phyloP scores from a whole-genome alignment of 2,888 invertebrate species.

The Polymixis flavicincta region DNA sequence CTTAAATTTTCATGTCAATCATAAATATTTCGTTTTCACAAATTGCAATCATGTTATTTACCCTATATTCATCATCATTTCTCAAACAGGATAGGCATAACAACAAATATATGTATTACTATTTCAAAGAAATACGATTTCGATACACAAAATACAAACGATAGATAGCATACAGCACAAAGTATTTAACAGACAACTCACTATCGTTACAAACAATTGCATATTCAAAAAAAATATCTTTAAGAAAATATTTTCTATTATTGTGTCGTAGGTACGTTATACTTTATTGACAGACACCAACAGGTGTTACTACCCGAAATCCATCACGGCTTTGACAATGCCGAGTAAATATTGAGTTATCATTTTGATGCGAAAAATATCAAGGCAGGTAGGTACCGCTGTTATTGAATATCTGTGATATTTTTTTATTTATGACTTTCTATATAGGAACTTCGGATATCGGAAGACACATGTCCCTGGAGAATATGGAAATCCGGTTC shows the following conservation, averaged over 20 bases:
- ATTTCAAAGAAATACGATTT: not conserved
- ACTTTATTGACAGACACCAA: slow-evolving; percentile 67
- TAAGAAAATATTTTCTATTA: slow-evolving; percentile 56
- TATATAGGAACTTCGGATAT: not conserved
- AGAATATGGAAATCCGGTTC: slow-evolving; percentile 41
- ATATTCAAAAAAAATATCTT: slow-evolving; percentile 37
- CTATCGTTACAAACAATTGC: slow-evolving; percentile 12
- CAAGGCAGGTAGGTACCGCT: slow-evolving; percentile 35
- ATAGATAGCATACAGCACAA: slow-evolving; percentile 9
- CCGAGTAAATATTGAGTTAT: slow-evolving; percentile 64
- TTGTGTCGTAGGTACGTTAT: slow-evolving; percentile 56
- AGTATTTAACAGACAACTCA: slow-evolving; percentile 41
- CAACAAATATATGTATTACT: not conserved
- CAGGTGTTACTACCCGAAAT: slow-evolving; percentile 71
- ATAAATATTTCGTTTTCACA: too few species aligned
- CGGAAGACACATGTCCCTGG: not conserved
- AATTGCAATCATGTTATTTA: not conserved
- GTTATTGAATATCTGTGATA: slow-evolving; percentile 41
- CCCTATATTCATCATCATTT: not conserved
- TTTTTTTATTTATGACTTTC: slow-evolving; percentile 34
- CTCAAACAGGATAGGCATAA: not conserved
- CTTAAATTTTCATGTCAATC: too few species aligned
- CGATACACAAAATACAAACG: not conserved
- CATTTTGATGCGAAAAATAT: slow-evolving; percentile 59
- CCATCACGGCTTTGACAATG: slow-evolving; percentile 66